Evolutionary conservation across 2,888 invertebrate genomes (phyloP), one percentile per base, ranked within the genome.

Genomic region (Hartigia nigra): DNA sequence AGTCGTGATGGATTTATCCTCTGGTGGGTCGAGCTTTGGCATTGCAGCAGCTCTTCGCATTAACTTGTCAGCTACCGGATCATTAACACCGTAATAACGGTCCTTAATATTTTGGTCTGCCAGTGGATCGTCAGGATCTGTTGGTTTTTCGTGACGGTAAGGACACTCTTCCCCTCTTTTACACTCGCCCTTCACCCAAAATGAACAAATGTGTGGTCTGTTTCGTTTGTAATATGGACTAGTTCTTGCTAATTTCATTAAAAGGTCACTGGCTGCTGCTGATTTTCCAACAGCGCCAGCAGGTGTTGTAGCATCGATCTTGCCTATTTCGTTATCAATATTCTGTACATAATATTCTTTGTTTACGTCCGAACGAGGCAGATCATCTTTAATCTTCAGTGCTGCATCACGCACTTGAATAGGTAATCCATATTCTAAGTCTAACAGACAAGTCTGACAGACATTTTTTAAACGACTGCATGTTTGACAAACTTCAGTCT

Each of bases 101-200:
- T 98, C 98, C 90, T 97, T 97, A 83, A 98, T 98, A 90, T 98
- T 99, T 91, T 98, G 98, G 92, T 98, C 98, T 55, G 98, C 97
- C 72, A 98, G 92, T 1, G 98, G 98, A 93, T 98, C 98, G 92
- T 98, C 98, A 31, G 98, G 98, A 92, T 99, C 98, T 3, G 98
- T 98, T 0, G 98, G 98, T 90, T 98, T 98, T 90, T 99, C 98
- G 88, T 98, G 98, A 70, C 98, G 93, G 90, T 98, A 98, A 0
- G 98, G 98, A 91, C 98, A 98, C 90, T 99, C 98, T 91, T 99
- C 98, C 31, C 98, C 98, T 91, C 98, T 93, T 88, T 97, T 95
- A 91, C 98, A 98, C 91, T 98, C 98, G 2, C 98, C 98, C 93
- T 98, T 99, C n/a, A 98, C 98, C 97, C 98, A 98, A 92, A 98